These are phyloP conservation scores for Chamaetylas fuelleborni DNA, from an alignment of 2,113 vertebrate genomes.

Conservation along the genomic window DNA sequence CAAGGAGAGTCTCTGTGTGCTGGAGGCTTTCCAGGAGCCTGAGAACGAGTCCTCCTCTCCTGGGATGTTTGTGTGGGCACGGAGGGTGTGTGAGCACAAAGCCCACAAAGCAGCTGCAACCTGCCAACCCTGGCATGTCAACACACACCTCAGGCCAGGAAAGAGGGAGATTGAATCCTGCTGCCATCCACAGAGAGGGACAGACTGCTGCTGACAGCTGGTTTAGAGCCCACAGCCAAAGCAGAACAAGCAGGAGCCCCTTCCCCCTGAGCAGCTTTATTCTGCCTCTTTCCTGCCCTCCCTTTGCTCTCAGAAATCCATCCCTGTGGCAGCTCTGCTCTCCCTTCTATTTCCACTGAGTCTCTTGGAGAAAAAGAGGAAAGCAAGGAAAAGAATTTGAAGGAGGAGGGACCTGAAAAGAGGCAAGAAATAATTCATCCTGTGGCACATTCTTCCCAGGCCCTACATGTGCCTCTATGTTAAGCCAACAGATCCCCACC, in stretches of 20 bases:
- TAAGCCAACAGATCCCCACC: not conserved
- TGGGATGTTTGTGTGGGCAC: not conserved
- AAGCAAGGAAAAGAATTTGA: not conserved
- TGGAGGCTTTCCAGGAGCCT: not conserved
- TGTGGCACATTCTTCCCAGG: not conserved
- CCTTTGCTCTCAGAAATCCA: not conserved
- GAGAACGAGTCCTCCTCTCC: not conserved
- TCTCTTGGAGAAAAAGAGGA: not conserved
- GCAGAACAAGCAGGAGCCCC: not conserved
- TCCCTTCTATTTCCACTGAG: not conserved
- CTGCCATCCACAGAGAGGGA: not conserved
- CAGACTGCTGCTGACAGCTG: not conserved
- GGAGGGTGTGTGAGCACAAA: not conserved
- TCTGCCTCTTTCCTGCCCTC: not conserved
- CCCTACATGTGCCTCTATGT: accelerated
- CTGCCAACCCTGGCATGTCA: not conserved
- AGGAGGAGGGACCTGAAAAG: not conserved
- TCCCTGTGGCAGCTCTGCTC: not conserved
- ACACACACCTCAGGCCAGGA: not conserved
- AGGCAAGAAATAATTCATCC: not conserved
- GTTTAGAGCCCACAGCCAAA: not conserved
- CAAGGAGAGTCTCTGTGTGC: not conserved
- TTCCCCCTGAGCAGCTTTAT: not conserved
- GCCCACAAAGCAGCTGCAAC: not conserved
- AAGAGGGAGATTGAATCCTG: not conserved